These are phyloP conservation scores for Urocyon cinereoargenteus DNA, from an alignment of 2,797 vertebrate species.

Conservation along the genomic window DNA sequence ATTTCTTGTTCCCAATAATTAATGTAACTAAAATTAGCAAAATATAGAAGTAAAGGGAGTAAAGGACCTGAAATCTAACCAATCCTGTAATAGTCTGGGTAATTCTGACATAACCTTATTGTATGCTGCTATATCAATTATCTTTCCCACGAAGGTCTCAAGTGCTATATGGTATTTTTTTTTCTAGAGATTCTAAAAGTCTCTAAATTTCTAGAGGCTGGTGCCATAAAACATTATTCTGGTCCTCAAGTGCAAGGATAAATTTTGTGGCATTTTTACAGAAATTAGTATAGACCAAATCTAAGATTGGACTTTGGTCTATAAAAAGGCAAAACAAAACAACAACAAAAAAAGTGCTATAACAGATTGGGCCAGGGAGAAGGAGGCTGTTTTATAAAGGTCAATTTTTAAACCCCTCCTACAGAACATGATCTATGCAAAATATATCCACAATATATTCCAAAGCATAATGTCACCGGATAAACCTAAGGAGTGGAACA, in stretches of 20 bases:
- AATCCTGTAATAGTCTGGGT: not conserved
- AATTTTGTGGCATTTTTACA: constrained; percentile 76
- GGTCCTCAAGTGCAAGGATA: constrained; percentile 71
- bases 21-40: constrained; percentile 52
- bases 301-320: constrained; percentile 83
- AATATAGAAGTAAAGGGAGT: not conserved
- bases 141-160: constrained; percentile 42
- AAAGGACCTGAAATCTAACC: not conserved
- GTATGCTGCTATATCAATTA: not conserved
- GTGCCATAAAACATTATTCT: constrained; percentile 70
- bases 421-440: constrained; percentile 85
- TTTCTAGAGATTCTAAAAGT: constrained; percentile 75
- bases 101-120: not conserved
- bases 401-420: constrained; percentile 86
- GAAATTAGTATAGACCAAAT: constrained; percentile 78
- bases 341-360: constrained; percentile 79
- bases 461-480: constrained; percentile 87
- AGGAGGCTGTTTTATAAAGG: constrained; percentile 84
- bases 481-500: constrained; percentile 84
- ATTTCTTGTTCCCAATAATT: not conserved
- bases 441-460: constrained; percentile 84
- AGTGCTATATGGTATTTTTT: constrained; percentile 53
- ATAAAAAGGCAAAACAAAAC: constrained; percentile 84
- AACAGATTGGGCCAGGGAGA: constrained; percentile 83
- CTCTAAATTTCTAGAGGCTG: constrained; percentile 68